Evolutionary conservation across 35 echinoderm and acorn worm genomes (phyloP), one percentile per base, ranked within the genome.

Genomic region (Hemicentrotus pulcherrimus): DNA sequence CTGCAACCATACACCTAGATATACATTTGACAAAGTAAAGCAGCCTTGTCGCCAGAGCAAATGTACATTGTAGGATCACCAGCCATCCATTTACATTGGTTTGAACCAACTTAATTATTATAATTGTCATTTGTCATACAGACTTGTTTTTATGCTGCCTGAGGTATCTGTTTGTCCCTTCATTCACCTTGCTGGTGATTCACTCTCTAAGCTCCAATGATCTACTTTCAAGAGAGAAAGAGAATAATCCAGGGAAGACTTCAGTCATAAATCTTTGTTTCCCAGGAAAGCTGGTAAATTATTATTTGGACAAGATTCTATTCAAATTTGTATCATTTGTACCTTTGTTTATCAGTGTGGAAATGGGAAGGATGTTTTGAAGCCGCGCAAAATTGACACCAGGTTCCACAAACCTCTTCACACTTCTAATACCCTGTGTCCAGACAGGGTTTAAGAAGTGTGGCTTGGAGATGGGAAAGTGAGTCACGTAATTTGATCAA

Each of bases 401-500:
- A 78, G 24, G 22, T 78, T 78, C 65, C 65, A 10, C 50, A 55
- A 55, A 55, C 65, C 28, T 78, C 24, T 78, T 78, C 65, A 28
- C 65, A 78, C 65, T 22, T 78, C 65, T 78, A 78, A 78, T 78
- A 28, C 65, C 65, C 22, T 78, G 65, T 78, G 65, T 78, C 65
- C 65, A 78, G 65, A 78, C 65, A 78, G 65, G 19, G 65, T 78
- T 78, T 22, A 78, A 78, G 65, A 78, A 78, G 65, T 78, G 65
- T 78, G 22, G 65, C 65, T 22, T 78, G 65, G 65, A n/a, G 65
- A 78, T 78, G 4, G 6, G 13, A 9, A 90, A 15, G 32, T 90
- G 88, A 90, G 88, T 90, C 88, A 90, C 32, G 32, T 90, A 90
- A 90, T 90, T 90, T 15, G 4, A 90, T 90, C 31, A 90, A 90